Evolutionary conservation across 64 coral and sea anemone genomes (phyloP).

Genomic region (Pocillopora verrucosa): DNA sequence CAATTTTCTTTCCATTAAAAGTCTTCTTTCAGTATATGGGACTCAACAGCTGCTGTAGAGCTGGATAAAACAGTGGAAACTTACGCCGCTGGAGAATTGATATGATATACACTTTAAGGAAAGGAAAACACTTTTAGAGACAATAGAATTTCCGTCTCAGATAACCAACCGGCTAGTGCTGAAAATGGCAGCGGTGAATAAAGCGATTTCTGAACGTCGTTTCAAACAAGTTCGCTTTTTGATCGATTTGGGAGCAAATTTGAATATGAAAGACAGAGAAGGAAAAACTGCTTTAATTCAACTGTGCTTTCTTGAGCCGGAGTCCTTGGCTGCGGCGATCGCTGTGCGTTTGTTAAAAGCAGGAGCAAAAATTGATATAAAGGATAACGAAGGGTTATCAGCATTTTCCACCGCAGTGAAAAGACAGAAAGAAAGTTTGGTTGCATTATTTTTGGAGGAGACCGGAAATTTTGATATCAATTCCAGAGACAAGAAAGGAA

Average conservation of each 20-base stretch:
- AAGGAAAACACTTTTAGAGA: conserved; percentile 23
- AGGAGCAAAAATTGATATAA: conserved; percentile 59
- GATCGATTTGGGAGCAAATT: conserved; percentile 47
- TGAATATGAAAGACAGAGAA: conserved; percentile 51
- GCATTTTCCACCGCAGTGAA: conserved; percentile 61
- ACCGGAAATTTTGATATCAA: conserved; percentile 72
- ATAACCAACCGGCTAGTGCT: neutral
- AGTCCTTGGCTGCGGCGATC: conserved; percentile 55
- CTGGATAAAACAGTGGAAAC: neutral
- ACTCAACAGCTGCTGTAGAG: conserved; percentile 3
- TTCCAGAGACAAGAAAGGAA: conserved; percentile 61
- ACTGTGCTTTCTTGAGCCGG: conserved; percentile 66
- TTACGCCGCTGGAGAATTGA: neutral
- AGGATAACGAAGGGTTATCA: conserved; percentile 53
- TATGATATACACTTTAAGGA: neutral
- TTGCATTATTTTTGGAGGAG: conserved; percentile 54
- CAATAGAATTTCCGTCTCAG: conserved; percentile 7
- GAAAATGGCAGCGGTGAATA: conserved; percentile 60
- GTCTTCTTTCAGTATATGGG: neutral
- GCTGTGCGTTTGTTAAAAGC: conserved; percentile 51
- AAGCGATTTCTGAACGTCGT: conserved; percentile 71
- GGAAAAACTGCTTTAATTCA: conserved; percentile 81
- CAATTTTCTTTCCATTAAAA: neutral
- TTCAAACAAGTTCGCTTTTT: conserved; percentile 78
- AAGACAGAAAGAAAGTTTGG: conserved; percentile 58